Evolutionary conservation across 1,140 invertebrate genomes (phyloP).

Genomic region (Homalodisca vitripennis): DNA sequence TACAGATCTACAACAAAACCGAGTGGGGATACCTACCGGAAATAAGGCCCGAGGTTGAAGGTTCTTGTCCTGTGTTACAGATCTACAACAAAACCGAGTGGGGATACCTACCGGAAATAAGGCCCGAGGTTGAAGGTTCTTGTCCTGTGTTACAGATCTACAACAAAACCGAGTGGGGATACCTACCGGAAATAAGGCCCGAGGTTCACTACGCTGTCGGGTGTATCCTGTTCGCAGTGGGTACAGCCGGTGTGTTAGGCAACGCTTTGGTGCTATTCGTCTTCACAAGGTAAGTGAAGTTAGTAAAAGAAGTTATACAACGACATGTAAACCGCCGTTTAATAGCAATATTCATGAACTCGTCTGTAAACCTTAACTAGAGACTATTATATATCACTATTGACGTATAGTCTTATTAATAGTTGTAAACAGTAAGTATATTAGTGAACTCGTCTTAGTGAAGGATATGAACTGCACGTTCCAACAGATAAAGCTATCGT

Average conservation of each 20-base stretch:
- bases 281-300: too few relatives aligned
- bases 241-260: slow-evolving; percentile 43
- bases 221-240: slow-evolving; percentile 42
- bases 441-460: too few relatives aligned
- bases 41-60: slow-evolving; percentile 35
- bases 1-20: neutral
- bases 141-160: neutral
- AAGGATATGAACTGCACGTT: too few relatives aligned
- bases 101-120: neutral
- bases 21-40: neutral
- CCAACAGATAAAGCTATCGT: too few relatives aligned
- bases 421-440: too few relatives aligned
- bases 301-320: too few relatives aligned
- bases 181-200: neutral
- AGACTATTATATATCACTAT: too few relatives aligned
- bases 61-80: neutral
- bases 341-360: too few relatives aligned
- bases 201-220: slow-evolving; percentile 44
- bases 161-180: neutral
- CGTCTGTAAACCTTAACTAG: too few relatives aligned
- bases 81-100: neutral
- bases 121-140: slow-evolving; percentile 35
- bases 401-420: too few relatives aligned
- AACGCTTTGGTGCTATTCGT: too few relatives aligned
- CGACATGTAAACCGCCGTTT: too few relatives aligned